Evolutionary conservation across 2,888 invertebrate species (phyloP).

Genomic region (Agonopterix arenella): DNA sequence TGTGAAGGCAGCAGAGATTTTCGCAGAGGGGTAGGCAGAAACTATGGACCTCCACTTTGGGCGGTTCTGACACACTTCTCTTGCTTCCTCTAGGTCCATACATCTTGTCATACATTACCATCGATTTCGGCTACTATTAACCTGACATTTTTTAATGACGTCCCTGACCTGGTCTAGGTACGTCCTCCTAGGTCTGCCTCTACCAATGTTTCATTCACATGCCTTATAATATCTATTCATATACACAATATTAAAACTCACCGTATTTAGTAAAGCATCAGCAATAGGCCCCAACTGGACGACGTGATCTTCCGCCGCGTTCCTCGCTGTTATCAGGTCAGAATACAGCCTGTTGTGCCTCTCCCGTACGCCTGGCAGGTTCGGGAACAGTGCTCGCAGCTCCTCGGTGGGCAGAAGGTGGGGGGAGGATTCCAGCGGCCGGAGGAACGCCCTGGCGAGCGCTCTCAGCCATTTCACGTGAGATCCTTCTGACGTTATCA

Average conservation of each 20-base stretch:
- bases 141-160: no score
- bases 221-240: no score
- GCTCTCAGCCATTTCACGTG: constrained; percentile 94
- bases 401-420: constrained; percentile 84
- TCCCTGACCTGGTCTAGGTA: no score
- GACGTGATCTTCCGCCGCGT: constrained; percentile 29
- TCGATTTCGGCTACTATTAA: no score
- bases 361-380: constrained; percentile 86
- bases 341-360: constrained; percentile 49
- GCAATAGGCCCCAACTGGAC: constrained; percentile 54
- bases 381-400: constrained; percentile 87
- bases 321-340: constrained; percentile 40
- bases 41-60: no score
- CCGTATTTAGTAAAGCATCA: constrained; percentile 57
- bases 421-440: constrained; percentile 81
- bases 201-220: no score
- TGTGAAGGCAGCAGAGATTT: no score
- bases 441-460: constrained; percentile 88
- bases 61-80: no score
- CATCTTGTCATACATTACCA: no score
- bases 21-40: no score
- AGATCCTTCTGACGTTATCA: constrained; percentile 90
- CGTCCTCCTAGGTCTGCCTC: no score
- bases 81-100: no score
- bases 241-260: constrained; percentile 29